Percentiles rank a stretch among this genome's conserved stretches.
Conservation (phyloP, 1,140 invertebrate genomes). For the Calosoma granatense region DNA sequence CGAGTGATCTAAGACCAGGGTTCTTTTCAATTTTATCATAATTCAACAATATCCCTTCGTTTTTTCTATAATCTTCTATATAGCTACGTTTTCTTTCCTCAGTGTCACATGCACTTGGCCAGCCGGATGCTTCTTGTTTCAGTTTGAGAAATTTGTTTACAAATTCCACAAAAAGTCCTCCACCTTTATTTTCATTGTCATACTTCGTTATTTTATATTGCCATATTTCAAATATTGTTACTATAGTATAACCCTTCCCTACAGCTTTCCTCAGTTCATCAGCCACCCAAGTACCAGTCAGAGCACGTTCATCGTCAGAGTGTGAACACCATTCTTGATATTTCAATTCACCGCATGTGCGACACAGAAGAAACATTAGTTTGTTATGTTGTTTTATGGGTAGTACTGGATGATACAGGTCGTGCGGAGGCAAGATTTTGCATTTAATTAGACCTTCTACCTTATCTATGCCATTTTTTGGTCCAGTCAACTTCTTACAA, state of each 20-base stretch:
- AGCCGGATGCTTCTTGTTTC: slow-evolving; percentile 29
- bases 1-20: slow-evolving; percentile 25
- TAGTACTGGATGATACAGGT: slow-evolving; percentile 29
- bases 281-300: slow-evolving; percentile 32
- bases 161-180: slow-evolving; percentile 26
- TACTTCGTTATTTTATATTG: slow-evolving; percentile 25
- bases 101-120: slow-evolving; percentile 24
- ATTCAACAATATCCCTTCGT: slow-evolving; percentile 32
- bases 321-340: slow-evolving; percentile 21
- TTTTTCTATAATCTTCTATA: slow-evolving; percentile 26
- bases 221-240: slow-evolving; percentile 32
- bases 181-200: slow-evolving; percentile 11
- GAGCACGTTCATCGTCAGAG: slow-evolving; percentile 22
- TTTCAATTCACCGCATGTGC: slow-evolving; percentile 18
- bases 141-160: slow-evolving; percentile 31
- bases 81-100: slow-evolving; percentile 26
- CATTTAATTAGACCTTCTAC: slow-evolving; percentile 25
- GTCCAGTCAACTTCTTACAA: neutral
- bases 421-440: slow-evolving; percentile 25
- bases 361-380: slow-evolving; percentile 28
- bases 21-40: slow-evolving; percentile 28
- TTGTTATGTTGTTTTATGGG: slow-evolving; percentile 22
- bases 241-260: slow-evolving; percentile 28
- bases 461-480: slow-evolving; percentile 8
- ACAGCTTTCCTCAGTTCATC: slow-evolving; percentile 32